Evolutionary conservation across 2,797 vertebrate species (phyloP).

Genomic region (Acropternis orthonyx): DNA sequence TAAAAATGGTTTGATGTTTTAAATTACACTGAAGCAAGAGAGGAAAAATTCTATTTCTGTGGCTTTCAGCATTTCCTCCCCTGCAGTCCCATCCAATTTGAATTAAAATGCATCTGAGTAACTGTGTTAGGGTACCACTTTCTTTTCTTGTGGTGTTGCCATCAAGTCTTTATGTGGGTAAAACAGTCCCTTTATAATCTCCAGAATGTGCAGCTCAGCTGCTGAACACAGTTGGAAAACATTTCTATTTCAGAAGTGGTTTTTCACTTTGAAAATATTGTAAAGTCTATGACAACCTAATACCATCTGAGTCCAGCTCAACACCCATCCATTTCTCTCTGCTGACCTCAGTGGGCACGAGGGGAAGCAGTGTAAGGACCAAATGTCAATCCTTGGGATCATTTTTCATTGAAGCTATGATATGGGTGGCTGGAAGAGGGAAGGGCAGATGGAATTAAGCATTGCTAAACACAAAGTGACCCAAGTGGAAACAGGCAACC

Average conservation of each 20-base stretch:
- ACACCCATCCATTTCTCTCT: background rate
- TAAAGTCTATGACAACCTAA: background rate
- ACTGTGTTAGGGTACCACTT: background rate
- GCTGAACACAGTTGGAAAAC: background rate
- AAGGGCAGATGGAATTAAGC: background rate
- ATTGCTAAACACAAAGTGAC: background rate
- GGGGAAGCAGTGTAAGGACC: background rate
- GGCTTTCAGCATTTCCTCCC: conserved; percentile 33
- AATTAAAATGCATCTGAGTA: conserved; percentile 47
- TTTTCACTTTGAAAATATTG: background rate
- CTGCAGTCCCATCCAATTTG: background rate
- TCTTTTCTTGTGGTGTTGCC: conserved; percentile 43
- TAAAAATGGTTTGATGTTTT: conserved; percentile 66
- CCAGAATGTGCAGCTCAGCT: conserved; percentile 44
- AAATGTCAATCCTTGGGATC: background rate
- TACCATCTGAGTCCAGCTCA: background rate
- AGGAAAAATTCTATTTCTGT: conserved; percentile 45
- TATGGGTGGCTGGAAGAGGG: background rate
- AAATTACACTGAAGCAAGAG: conserved; percentile 43
- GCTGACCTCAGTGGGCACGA: background rate
- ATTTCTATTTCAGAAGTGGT: conserved; percentile 6
- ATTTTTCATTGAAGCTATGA: background rate
- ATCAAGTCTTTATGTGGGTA: background rate
- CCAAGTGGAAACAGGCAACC: background rate
- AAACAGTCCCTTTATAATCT: background rate